Percentiles rank a stretch among this genome's conserved stretches.
phyloP scores from a whole-genome alignment of 2,888 invertebrate genomes.

The Nymphalis urticae region DNA sequence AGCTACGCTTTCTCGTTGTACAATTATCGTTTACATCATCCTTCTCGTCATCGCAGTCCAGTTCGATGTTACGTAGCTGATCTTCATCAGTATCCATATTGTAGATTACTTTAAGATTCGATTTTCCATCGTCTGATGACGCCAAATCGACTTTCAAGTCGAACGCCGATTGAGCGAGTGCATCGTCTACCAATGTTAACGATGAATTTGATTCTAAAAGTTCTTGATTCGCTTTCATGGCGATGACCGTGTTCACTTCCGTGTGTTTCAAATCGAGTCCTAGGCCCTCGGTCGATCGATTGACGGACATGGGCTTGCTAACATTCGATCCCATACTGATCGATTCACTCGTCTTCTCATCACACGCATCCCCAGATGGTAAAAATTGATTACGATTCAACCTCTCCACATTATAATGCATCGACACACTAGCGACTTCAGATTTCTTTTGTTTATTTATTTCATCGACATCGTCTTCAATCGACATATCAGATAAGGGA shows the following conservation, averaged over 20 bases:
- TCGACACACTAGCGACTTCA: constrained; percentile 32
- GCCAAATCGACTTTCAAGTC: constrained; percentile 38
- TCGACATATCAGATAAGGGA: constrained; percentile 43
- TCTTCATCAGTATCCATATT: constrained; percentile 39
- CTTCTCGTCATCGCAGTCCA: constrained; percentile 40
- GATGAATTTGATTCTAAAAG: constrained; percentile 60
- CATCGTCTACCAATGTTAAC: constrained; percentile 65
- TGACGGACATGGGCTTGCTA: constrained; percentile 46
- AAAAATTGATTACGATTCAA: constrained; percentile 26
- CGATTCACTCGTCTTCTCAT: constrained; percentile 33
- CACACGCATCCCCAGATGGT: constrained; percentile 40
- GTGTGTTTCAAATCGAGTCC: constrained; percentile 46
- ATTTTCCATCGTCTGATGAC: constrained; percentile 27
- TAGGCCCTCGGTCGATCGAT: constrained; percentile 47
- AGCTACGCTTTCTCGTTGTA: constrained; percentile 56
- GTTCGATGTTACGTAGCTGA: constrained; percentile 40
- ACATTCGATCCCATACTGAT: constrained; percentile 40
- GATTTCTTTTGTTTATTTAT: constrained; percentile 21
- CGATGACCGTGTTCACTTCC: constrained; percentile 63
- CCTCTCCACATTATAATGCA: constrained; percentile 34
- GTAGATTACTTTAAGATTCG: constrained; percentile 50
- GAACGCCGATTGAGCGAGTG: constrained; percentile 36
- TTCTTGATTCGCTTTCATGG: constrained; percentile 63
- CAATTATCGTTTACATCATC: constrained; percentile 15
- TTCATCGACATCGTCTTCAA: constrained; percentile 15